Percentiles rank a stretch among this genome's conserved stretches.
Evolutionary conservation across 2,113 vertebrate species (phyloP).

Genomic region (Myanophis thanlyinensis): DNA sequence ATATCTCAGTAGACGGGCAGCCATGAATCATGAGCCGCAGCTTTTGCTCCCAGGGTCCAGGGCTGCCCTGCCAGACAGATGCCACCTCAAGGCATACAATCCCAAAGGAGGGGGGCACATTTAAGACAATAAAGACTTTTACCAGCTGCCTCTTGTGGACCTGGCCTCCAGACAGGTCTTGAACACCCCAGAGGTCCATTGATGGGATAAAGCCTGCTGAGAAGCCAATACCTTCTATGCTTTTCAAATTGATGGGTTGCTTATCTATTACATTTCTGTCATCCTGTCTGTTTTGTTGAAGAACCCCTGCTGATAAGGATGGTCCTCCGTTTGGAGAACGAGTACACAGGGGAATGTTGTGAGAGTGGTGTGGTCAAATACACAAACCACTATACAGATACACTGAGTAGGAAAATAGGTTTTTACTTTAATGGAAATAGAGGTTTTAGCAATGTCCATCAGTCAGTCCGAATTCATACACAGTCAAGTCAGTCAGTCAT

Average conservation of each 20-base stretch:
- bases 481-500: too few relatives aligned
- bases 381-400: too few relatives aligned
- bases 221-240: not conserved
- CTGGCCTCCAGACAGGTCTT: not conserved
- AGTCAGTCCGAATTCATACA: too few relatives aligned
- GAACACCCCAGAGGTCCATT: not conserved
- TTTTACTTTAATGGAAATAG: too few relatives aligned
- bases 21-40: not conserved
- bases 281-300: not conserved
- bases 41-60: not conserved
- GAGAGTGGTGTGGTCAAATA: too few relatives aligned
- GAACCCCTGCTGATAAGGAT: too few relatives aligned
- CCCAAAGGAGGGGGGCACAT: not conserved
- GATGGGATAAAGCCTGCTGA: not conserved
- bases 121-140: not conserved
- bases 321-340: too few relatives aligned
- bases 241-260: not conserved
- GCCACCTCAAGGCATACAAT: not conserved
- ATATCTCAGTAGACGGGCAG: not conserved
- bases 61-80: not conserved
- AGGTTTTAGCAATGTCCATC: too few relatives aligned
- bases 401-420: too few relatives aligned
- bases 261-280: not conserved
- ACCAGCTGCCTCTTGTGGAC: not conserved
- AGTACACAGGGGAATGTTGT: too few relatives aligned